These are phyloP conservation scores for Melanotaenia parkinsoni DNA, from an alignment of 2,797 vertebrate genomes.

Conservation along the genomic window DNA sequence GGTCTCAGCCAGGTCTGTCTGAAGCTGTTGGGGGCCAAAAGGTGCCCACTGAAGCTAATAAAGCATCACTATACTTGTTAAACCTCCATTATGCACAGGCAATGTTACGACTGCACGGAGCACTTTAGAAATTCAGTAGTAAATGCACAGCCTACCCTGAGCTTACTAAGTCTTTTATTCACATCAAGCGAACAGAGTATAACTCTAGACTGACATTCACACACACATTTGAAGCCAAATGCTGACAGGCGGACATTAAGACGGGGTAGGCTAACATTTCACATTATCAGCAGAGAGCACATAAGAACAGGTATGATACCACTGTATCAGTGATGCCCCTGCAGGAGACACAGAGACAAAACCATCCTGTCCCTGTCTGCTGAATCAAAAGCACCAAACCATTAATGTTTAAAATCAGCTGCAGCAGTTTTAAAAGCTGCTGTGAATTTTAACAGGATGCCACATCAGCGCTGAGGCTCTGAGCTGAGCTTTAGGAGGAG, in stretches of 20 bases:
- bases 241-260: slow-evolving; percentile 39
- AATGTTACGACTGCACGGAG: slow-evolving; percentile 47
- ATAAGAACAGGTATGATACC: slow-evolving; percentile 10
- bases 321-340: slow-evolving; percentile 33
- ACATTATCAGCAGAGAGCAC: slow-evolving; percentile 52
- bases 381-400: slow-evolving; percentile 18
- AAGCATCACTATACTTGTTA: slow-evolving; percentile 68
- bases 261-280: slow-evolving; percentile 38
- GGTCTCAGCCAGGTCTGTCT: slow-evolving; percentile 51
- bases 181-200: slow-evolving; percentile 1
- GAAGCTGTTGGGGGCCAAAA: slow-evolving; percentile 53
- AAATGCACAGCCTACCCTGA: slow-evolving; percentile 18
- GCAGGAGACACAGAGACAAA: slow-evolving; percentile 18
- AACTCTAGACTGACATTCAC: not conserved
- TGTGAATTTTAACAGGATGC: slow-evolving; percentile 20
- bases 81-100: slow-evolving; percentile 60
- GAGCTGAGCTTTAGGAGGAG: slow-evolving; percentile 13
- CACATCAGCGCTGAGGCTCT: slow-evolving; percentile 43
- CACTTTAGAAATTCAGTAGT: slow-evolving; percentile 39
- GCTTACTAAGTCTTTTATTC: slow-evolving; percentile 29
- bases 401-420: slow-evolving; percentile 20
- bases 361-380: not conserved
- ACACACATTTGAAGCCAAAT: not conserved
- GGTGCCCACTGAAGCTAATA: slow-evolving; percentile 75
- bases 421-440: slow-evolving; percentile 7